Evolutionary conservation across 2,888 invertebrate genomes (phyloP).

Genomic region (Acrocyrtus sp.): DNA sequence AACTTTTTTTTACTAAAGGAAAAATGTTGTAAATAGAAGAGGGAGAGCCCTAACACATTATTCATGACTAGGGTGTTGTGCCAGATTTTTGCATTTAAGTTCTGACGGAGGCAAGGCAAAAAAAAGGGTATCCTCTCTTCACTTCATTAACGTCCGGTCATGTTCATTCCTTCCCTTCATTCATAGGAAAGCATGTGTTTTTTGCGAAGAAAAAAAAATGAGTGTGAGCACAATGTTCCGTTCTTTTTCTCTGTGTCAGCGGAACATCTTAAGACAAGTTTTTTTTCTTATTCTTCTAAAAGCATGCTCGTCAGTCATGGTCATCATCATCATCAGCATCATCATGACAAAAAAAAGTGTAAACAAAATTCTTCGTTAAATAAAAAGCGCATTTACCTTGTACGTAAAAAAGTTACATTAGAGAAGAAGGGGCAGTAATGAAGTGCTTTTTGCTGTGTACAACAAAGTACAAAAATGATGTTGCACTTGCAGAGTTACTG

Average conservation of each 20-base stretch:
- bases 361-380: slow-evolving; percentile 33
- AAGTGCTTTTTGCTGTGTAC: not conserved
- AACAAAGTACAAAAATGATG: not conserved
- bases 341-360: slow-evolving; percentile 38
- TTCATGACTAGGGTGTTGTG: no score
- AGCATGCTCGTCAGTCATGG: slow-evolving; percentile 32
- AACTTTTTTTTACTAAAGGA: no score
- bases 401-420: slow-evolving; percentile 23
- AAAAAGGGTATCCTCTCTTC: not conserved
- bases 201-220: not conserved
- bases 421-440: slow-evolving; percentile 3
- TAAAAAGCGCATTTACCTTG: not conserved
- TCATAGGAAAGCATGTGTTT: not conserved
- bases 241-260: slow-evolving; percentile 46
- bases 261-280: slow-evolving; percentile 34
- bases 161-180: slow-evolving; percentile 27
- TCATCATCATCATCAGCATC: slow-evolving; percentile 33
- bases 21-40: no score
- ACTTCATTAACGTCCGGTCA: slow-evolving; percentile 38
- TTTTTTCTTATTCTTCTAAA: no score
- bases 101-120: no score
- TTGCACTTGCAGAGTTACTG: slow-evolving; percentile 34
- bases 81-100: no score
- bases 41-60: no score
- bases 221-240: slow-evolving; percentile 9